Evolutionary conservation across 2,888 invertebrate genomes (phyloP).

Genomic region (Ectropis crepuscularia): DNA sequence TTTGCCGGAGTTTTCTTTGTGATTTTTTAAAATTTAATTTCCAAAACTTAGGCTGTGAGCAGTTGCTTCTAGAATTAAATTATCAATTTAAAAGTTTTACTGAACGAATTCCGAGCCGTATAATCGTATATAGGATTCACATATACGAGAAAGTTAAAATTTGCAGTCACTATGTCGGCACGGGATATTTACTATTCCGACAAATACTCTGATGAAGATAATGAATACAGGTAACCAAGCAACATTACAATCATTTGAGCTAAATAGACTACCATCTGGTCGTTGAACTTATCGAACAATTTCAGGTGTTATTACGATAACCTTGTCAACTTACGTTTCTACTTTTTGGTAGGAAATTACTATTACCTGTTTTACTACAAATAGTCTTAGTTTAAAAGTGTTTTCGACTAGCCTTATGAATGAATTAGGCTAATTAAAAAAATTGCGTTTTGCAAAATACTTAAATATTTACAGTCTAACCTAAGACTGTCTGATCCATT

Average conservation of each 20-base stretch:
- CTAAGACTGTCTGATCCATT: too few relatives aligned
- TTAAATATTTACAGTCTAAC: too few relatives aligned
- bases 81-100: background rate
- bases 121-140: background rate
- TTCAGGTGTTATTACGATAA: too few relatives aligned
- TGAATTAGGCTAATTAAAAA: too few relatives aligned
- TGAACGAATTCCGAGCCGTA: too few relatives aligned
- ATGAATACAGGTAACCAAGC: conserved; percentile 92
- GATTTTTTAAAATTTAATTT: background rate
- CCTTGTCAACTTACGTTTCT: too few relatives aligned
- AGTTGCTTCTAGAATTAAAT: background rate
- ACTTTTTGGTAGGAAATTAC: too few relatives aligned
- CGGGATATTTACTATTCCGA: conserved; percentile 96
- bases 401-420: too few relatives aligned
- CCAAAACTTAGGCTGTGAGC: background rate
- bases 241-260: background rate
- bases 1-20: conserved; percentile 24
- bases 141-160: conserved; percentile 8
- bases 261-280: background rate
- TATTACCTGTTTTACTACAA: too few relatives aligned
- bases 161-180: conserved; percentile 71
- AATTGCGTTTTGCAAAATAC: too few relatives aligned
- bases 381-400: too few relatives aligned
- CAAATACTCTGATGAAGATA: conserved; percentile 95
- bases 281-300: too few relatives aligned